Percentiles rank a stretch among this genome's conserved stretches.
Conservation (phyloP, 2,113 vertebrate species). For the Formicarius rufipectus region DNA sequence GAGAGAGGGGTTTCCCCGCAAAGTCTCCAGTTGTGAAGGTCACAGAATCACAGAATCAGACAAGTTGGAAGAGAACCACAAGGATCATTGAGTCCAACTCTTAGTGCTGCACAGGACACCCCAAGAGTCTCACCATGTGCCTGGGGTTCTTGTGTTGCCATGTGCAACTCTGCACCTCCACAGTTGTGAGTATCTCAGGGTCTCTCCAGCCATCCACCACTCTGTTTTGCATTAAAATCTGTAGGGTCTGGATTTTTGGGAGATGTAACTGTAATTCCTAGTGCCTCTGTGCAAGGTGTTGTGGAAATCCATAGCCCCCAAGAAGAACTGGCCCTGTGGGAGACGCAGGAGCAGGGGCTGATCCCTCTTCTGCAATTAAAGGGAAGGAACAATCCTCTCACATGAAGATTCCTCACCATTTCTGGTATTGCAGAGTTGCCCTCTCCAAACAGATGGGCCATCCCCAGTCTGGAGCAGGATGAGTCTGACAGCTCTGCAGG, state of each 20-base stretch:
- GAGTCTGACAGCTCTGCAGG: neutral
- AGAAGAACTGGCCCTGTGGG: neutral
- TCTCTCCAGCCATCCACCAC: neutral
- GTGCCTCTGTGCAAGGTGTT: neutral
- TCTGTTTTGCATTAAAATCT: neutral
- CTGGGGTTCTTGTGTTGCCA: rapidly evolving
- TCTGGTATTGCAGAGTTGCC: neutral
- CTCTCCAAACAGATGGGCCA: neutral
- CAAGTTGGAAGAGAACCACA: neutral
- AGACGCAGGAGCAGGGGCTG: neutral
- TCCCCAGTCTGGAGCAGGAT: rapidly evolving
- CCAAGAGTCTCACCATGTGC: neutral
- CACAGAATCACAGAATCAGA: neutral
- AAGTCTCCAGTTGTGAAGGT: rapidly evolving
- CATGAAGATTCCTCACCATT: neutral
- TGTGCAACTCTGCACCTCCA: neutral
- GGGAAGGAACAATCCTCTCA: neutral
- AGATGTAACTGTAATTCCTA: rapidly evolving
- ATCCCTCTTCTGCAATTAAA: neutral
- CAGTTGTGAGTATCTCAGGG: rapidly evolving
- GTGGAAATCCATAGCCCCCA: neutral
- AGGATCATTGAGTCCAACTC: neutral
- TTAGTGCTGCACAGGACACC: neutral
- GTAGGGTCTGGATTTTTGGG: neutral
- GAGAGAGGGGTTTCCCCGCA: neutral